Evolutionary conservation across 2,888 invertebrate genomes (phyloP).

Genomic region (Lumbricus terrestris): DNA sequence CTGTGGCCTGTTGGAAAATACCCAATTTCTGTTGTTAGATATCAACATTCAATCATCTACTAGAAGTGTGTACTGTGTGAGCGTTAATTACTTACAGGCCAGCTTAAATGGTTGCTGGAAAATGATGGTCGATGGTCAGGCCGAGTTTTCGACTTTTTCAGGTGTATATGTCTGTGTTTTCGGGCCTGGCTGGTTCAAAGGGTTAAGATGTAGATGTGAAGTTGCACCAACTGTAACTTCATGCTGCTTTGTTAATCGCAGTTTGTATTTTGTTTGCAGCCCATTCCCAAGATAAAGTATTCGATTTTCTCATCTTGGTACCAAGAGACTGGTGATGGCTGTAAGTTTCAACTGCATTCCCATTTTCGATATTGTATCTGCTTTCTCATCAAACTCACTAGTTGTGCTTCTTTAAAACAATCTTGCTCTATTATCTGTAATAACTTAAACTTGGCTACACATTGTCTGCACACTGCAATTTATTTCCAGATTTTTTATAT

Average conservation of each 20-base stretch:
- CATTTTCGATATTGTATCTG: not conserved
- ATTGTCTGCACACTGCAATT: not conserved
- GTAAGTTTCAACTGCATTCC: not conserved
- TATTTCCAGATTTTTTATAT: not conserved
- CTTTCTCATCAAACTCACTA: not conserved
- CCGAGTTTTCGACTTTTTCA: no score
- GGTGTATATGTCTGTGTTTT: no score
- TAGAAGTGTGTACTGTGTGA: no score
- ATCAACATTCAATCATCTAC: no score
- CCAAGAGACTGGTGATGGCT: not conserved
- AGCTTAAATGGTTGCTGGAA: no score
- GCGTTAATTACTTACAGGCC: no score
- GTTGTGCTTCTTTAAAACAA: not conserved
- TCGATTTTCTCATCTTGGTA: slow-evolving; percentile 3
- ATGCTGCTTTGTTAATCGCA: not conserved
- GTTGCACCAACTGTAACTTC: not conserved
- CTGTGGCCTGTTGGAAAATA: no score
- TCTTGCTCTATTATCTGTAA: not conserved
- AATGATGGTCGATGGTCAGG: no score
- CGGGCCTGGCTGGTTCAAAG: no score
- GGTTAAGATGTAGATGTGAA: not conserved
- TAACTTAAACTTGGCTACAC: not conserved
- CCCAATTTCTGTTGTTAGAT: no score
- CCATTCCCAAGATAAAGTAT: slow-evolving; percentile 3
- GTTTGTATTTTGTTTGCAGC: not conserved